Conservation (phyloP, 2,888 invertebrate species). For the Philereme transversata region DNA sequence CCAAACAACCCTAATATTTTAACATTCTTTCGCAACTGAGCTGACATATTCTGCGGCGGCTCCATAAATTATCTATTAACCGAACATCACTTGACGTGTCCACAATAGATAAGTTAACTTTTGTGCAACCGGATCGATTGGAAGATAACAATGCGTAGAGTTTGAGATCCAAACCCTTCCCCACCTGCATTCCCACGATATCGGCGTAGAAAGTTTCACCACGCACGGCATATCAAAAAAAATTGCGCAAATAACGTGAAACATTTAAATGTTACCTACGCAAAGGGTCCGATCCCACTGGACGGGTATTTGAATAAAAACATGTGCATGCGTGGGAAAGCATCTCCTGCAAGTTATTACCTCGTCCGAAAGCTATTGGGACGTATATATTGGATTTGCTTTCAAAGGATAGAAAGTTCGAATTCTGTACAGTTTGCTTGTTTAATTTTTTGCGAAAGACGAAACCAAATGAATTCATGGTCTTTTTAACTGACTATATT, state of each 20-base stretch:
- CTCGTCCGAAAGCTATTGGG: conserved; percentile 12
- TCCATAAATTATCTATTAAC: conserved; percentile 82
- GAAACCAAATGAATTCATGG: too few species aligned
- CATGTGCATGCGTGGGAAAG: conserved; percentile 67
- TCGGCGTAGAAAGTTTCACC: conserved; percentile 71
- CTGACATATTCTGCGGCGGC: conserved; percentile 64
- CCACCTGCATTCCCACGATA: conserved; percentile 82
- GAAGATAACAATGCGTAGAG: conserved; percentile 59
- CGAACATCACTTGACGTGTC: conserved; percentile 76
- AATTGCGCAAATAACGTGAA: conserved; percentile 78
- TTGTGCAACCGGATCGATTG: conserved; percentile 74
- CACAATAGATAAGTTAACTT: conserved; percentile 76
- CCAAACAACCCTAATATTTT: conserved; percentile 78
- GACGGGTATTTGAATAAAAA: conserved; percentile 58
- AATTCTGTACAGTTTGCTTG: background rate
- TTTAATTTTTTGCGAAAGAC: too few species aligned
- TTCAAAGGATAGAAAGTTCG: conserved; percentile 2
- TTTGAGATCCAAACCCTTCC: conserved; percentile 68
- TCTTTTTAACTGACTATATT: background rate
- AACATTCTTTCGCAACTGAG: conserved; percentile 56
- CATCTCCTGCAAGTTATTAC: conserved; percentile 47
- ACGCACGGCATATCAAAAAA: conserved; percentile 60
- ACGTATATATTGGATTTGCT: conserved; percentile 2
- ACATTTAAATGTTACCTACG: conserved; percentile 70
- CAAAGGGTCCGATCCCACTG: conserved; percentile 64